Evolutionary conservation across 2,113 vertebrate species (phyloP), one percentile per base, ranked within the genome.

Genomic region (Charadrius vociferus): DNA sequence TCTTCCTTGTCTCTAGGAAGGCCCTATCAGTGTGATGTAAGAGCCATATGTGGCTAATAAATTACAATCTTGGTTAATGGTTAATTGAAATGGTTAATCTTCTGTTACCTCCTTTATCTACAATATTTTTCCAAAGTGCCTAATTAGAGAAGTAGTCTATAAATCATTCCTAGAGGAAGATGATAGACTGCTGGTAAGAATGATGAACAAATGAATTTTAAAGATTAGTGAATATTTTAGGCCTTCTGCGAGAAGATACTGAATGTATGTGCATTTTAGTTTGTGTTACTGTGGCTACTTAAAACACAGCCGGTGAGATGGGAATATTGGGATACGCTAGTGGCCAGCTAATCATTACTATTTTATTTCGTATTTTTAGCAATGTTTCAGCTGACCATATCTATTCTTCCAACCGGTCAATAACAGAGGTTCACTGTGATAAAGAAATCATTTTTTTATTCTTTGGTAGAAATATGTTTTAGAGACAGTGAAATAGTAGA

Each of bases 21-120:
- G 30, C 22, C 36, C 18, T 86, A 16, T 72, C 50, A 73, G 29
- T 66, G 47, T 3, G 7, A 43, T 90, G 39, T 8, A 78, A 67
- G 59, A 81, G 13, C 29, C 45, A 58, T 81, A 90, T 67, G 17
- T 71, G 67, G 47, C 32, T 67, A 83, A 92, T 71, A 86, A 86
- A 66, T 67, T 2, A 41, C 70, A 15, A 80, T 45, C 39, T 37
- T 86, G 24, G 62, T 90, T 93, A 96, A 92, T 71, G 45, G 20
- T 86, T 96, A 86, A 94, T 86, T 78, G 63, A 91, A 83, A 86
- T 17, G 9, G 58, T 81, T 94, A 58, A 71, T 81, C 39, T 86
- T 92, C 45, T 72, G 27, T 78, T 88, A 78, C 39, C 4, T 81
- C 30, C 29, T 50, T 96, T 87, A 91, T 87, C 50, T 43, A 47